These are phyloP conservation scores for Trichonephila clavipes DNA, from an alignment of 1,140 invertebrate species.

Conservation along the genomic window DNA sequence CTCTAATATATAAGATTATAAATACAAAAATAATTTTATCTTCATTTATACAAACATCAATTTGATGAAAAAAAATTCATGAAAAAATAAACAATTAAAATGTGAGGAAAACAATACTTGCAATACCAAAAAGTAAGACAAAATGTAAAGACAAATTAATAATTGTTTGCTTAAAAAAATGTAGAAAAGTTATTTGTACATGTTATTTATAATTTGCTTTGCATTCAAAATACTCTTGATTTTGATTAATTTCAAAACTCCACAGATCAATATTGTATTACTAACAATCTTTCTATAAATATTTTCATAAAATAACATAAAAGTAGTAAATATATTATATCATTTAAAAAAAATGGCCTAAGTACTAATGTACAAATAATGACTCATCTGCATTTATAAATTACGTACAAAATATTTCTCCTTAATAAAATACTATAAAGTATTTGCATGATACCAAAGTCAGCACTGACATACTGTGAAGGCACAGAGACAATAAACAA, in stretches of 20 bases:
- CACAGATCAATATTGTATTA: neutral
- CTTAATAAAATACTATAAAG: conserved; percentile 24
- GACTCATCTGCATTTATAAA: neutral
- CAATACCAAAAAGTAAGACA: no score
- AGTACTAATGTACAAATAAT: conserved; percentile 8
- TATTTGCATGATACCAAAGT: conserved; percentile 8
- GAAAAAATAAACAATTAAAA: no score
- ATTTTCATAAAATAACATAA: conserved; percentile 3
- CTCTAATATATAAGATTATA: no score
- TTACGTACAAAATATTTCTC: conserved; percentile 22
- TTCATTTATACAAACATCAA: no score
- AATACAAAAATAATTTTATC: no score
- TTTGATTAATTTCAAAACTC: neutral
- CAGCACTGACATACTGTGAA: neutral
- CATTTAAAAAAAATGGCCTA: neutral
- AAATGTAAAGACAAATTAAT: no score
- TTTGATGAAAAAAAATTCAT: no score
- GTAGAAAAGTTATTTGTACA: no score
- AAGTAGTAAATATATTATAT: neutral
- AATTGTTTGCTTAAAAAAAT: no score
- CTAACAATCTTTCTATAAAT: neutral
- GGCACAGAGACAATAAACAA: conserved; percentile 37
- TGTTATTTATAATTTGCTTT: no score
- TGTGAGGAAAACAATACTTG: no score
- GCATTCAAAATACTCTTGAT: no score